Evolutionary conservation across 2,113 vertebrate species (phyloP), one percentile per base, ranked within the genome.

Genomic region (Pavo muticus): DNA sequence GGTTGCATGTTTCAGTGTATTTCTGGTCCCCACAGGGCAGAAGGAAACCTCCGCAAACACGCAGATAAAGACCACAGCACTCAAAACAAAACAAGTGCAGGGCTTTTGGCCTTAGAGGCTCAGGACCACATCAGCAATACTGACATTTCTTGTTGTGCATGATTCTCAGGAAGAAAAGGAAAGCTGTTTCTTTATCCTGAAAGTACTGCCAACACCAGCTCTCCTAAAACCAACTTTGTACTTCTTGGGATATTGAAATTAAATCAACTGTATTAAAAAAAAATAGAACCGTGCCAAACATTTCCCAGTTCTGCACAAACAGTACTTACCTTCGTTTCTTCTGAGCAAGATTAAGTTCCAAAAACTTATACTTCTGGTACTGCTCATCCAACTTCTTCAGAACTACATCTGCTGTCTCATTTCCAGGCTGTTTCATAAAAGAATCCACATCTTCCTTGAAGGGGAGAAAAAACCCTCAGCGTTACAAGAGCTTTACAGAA

Each of bases 351-450:
- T 99, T 99, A 96, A 99, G 98, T 94, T 99, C 99, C 99, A 99
- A 99, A 97, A 99, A 99, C 96, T 99, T 99, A 93, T 99, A 99
- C 95, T 99, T 99, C 98, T 99, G 99, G 97, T 99, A 99, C 88
- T 99, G 99, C 74, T 99, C 99, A 88, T 99, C 99, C 95, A 99
- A 90, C 96, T 98, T 99, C 97, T 99, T 99, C 69, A 99, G 97
- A 10, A 98, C 99, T 8, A 96, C 73, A 73, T 99, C 99, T 61
- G 99, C 99, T 35, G 99, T 99, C 95, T 99, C 99, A 74, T 99
- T 99, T 74, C 99, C 99, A 7, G 99, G 98, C 94, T 99, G 98
- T 88, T 99, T 99, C 99, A 99, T 99, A 84, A 99, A 99, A 20
- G 99, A 98, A 88, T 99, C 99, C 37, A 99, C 99, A 96, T 99